These are phyloP conservation scores for Thelaira solivaga DNA, from an alignment of 2,888 invertebrate species.

Conservation along the genomic window DNA sequence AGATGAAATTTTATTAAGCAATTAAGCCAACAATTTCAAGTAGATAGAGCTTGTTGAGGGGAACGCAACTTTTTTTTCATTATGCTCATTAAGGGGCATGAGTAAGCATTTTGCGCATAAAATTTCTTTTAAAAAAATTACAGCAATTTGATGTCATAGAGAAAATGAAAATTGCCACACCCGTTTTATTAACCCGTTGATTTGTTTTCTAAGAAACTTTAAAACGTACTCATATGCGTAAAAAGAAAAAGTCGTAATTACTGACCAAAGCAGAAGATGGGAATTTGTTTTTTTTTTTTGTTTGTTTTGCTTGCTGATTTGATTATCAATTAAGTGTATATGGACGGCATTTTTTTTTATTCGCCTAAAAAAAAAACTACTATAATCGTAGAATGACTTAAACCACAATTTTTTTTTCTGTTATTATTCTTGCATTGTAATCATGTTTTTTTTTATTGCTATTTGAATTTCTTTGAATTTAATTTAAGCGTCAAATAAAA, in stretches of 20 bases:
- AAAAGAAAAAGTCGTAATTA: constrained; percentile 16
- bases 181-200: not conserved
- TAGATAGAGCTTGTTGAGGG: not conserved
- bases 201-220: not conserved
- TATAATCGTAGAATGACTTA: constrained; percentile 10
- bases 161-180: not conserved
- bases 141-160: not conserved
- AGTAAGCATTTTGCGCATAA: not conserved
- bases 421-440: constrained; percentile 33
- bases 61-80: not conserved
- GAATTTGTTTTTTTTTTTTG: constrained; percentile 48
- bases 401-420: constrained; percentile 13
- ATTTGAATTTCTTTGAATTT: constrained; percentile 43
- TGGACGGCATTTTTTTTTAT: constrained; percentile 68
- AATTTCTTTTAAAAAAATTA: not conserved
- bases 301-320: constrained; percentile 53
- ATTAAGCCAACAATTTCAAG: constrained; percentile 2
- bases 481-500: constrained; percentile 25
- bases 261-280: not conserved
- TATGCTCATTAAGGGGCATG: not conserved
- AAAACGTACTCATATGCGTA: not conserved
- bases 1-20: constrained; percentile 11
- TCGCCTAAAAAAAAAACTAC: constrained; percentile 8
- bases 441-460: constrained; percentile 20
- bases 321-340: constrained; percentile 74